Base-by-base conservation (phyloP, 2,888 invertebrate genomes). In the Dermolepida albohirtum region DNA sequence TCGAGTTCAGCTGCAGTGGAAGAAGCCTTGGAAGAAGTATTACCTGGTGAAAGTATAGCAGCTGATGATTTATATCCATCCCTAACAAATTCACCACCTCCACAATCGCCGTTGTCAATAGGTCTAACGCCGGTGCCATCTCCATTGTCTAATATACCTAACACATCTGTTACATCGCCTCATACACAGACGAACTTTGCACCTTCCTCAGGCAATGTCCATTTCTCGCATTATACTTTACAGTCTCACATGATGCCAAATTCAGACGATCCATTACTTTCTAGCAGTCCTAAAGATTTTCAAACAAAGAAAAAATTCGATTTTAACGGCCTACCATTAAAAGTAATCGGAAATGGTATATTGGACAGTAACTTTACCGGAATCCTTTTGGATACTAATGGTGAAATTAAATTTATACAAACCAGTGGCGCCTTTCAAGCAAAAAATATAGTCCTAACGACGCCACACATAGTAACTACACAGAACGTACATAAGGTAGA, bases 161-260 rank as follows among this genome's bases (percentile, higher is more conserved):
- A 76, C 11, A 77, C 79, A 6, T 78, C 79, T 4, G 78, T 77
- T 14, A 75, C 80, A 49, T 81, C 82, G 29, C 81, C 80, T 44
- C 72, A 83, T 77, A 75, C 78, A 77, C 77, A 85, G 79, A 71
- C 83, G 81, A 73, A 74, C 80, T 72, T 83, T 79, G 65, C 83
- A 79, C 41, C 82, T 79, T 69, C 85, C 80, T 68, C 78, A 11
- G 78, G 75, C 79, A 85, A 67, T 77, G 83, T 81, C 73, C 83
- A 80, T 12, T 84, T 81, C 74, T 80, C 81, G 1, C 84, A 84
- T 67, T 84, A 83, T 72, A 86, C 88, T 0, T 84, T 92, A 7
- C 91, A 93, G 72, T 91, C 91, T 4, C 91, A 93, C 77, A 94
- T 94, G 87, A 92, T 94, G 92, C 90, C 94, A 10, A 94, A 94